A percentile compares a stretch with the other conserved stretches of the same genome.
Conservation (phyloP, 2,113 vertebrate species). For the Baryphthengus martii region DNA sequence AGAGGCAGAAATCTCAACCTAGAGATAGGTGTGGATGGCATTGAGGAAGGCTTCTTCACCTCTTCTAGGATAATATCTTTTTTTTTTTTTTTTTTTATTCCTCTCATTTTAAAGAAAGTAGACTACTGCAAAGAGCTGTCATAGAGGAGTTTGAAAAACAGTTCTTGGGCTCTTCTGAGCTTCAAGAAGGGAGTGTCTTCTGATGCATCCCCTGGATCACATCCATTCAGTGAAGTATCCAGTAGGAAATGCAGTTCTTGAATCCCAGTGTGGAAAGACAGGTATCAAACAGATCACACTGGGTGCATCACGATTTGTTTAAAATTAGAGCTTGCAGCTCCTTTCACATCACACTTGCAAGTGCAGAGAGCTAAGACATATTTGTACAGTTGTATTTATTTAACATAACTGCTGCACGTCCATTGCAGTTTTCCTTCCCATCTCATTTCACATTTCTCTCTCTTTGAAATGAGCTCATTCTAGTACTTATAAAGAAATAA, state of each 20-base stretch:
- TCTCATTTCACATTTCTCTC: not conserved
- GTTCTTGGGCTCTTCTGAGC: not conserved
- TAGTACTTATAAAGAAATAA: not conserved
- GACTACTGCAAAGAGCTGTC: not conserved
- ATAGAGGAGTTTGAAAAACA: not conserved
- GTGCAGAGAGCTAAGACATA: not conserved
- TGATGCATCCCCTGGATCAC: not conserved
- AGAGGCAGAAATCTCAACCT: not conserved
- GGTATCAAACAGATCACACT: not conserved
- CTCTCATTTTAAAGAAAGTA: not conserved
- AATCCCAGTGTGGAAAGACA: not conserved
- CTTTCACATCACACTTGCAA: not conserved
- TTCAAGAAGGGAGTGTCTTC: not conserved
- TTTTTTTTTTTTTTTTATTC: not conserved
- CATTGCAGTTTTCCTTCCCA: not conserved
- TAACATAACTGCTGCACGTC: not conserved
- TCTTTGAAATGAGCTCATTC: not conserved
- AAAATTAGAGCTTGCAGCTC: not conserved
- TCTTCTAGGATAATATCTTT: not conserved
- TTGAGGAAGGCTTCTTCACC: not conserved
- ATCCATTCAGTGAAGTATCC: not conserved
- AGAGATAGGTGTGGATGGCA: accelerated
- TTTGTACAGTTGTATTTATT: not conserved
- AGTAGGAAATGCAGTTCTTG: not conserved
- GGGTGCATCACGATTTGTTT: not conserved